Base-by-base conservation (phyloP, 2,888 invertebrate species). In the Tenthredo scrophulariae region DNA sequence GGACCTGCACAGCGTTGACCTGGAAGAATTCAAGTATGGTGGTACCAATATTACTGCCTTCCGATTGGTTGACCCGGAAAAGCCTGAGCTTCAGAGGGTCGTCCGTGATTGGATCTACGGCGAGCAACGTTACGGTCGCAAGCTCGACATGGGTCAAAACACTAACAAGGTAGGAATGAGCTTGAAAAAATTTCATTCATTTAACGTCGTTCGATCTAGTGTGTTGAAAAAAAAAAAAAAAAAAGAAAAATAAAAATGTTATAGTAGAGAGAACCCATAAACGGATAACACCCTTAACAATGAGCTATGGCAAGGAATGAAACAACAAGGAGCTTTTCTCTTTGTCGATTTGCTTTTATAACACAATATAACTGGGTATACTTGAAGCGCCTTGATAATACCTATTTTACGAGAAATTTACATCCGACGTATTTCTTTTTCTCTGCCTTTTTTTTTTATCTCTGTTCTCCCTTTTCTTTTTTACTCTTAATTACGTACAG, bases 11-110 rank as follows among this genome's bases (percentile, higher is more conserved):
- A 98, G 97, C 84, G 96, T 99, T 54, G 97, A 98, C 94, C 94
- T 99, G 91, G 98, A 98, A 91, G 98, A 98, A 93, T 99, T 99
- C 93, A 97, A 97, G 92, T 98, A 98, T 93, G 98, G 98, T 10
- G 98, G 98, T 50, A 98, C 98, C 40, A 99, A 99, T 93, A 98
- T 99, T 88, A 98, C 99, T 1, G 98, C 98, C 6, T 96, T 99
- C 91, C 96, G 98, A 88, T 94, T 99, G 88, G 96, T 99, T 72
- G 98, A 98, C 93, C 97, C 97, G 37, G 96, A 96, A 87, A 96
- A 96, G 88, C 95, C 96, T n/a, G 96, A 97, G 89, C 96, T 98
- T 40, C 96, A 96, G 91, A 96, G 96, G 90, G 96, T 97, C 46
- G 96, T 97, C 80, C 95, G 96, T 87, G 97, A 97, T 89, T 98